Percentiles rank a stretch among this genome's conserved stretches.
These are phyloP conservation scores for Prunella fulvescens DNA, from an alignment of 2,113 vertebrate genomes.

Conservation along the genomic window DNA sequence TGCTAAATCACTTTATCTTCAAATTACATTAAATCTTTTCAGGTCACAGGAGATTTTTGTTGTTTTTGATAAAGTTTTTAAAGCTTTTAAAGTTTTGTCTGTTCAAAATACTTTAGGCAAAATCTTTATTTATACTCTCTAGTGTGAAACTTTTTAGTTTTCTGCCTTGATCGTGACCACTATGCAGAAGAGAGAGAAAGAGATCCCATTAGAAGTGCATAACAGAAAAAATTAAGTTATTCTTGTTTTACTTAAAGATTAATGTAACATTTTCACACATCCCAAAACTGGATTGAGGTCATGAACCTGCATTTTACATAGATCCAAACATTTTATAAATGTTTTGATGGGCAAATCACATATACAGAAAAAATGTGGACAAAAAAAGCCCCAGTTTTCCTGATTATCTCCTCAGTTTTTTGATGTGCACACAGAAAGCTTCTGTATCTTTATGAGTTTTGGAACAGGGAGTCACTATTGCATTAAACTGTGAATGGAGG, in stretches of 20 bases:
- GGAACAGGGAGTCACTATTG: background rate
- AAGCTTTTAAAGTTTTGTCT: background rate
- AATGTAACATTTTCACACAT: background rate
- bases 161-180: background rate
- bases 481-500: too few species aligned
- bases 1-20: background rate
- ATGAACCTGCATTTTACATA: background rate
- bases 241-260: background rate
- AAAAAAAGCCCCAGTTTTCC: background rate
- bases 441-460: background rate
- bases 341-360: background rate
- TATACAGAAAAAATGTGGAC: background rate
- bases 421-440: background rate
- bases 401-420: background rate
- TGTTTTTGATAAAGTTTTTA: background rate
- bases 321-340: background rate
- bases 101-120: background rate
- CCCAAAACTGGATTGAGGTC: background rate
- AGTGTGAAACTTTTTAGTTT: background rate
- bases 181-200: background rate
- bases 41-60: background rate
- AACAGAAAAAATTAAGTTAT: background rate
- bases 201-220: background rate
- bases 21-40: background rate
- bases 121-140: background rate